Evolutionary conservation across 2,797 vertebrate genomes (phyloP), one percentile per base, ranked within the genome.

Genomic region (Myoxocephalus aenaeus): DNA sequence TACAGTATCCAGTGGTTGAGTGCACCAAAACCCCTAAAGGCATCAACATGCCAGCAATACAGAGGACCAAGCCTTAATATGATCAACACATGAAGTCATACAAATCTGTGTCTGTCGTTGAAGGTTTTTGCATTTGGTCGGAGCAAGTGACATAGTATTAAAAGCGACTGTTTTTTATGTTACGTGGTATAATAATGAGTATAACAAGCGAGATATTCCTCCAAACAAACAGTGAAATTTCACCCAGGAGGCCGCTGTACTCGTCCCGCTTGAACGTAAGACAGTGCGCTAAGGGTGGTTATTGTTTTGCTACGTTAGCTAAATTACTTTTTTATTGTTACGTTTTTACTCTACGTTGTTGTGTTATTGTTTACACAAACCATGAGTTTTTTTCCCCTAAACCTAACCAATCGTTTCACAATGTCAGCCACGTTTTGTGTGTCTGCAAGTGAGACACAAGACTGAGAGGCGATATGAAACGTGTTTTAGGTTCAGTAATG

Each of bases 41-140:
- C 59, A 57, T 78, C 38, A 14, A 0, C 2, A 56, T 0, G 36
- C 25, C 9, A 44, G 14, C 64, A 72, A n/a, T 68, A 29, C 65
- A 72, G 51, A 75, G 48, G 27, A 82, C 63, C 13, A 48, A 71
- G 72, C 20, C 0, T 68, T 38, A 76, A 81, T 20, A 69, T 48
- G 78, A 72, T 40, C n/a, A 3, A 46, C 54, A n/a, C 25, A 54
- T 54, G 10, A 34, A 71, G 40, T 61, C 58, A 36, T 29, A 38
- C 46, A 70, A 27, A 59, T 65, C 36, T 48, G 13, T 20, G 34
- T 22, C 51, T 29, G 34, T 34, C 34, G 1, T 34, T 34, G 34
- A 34, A 34, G 34, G 34, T 46, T 46, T 17, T 46, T 46, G 15
- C 44, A 46, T 46, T 46, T 5, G 14, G 6, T 44, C 42, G 5